Evolutionary conservation across 2,113 vertebrate species (phyloP).

Genomic region (Phylloscopus trochiloides): DNA sequence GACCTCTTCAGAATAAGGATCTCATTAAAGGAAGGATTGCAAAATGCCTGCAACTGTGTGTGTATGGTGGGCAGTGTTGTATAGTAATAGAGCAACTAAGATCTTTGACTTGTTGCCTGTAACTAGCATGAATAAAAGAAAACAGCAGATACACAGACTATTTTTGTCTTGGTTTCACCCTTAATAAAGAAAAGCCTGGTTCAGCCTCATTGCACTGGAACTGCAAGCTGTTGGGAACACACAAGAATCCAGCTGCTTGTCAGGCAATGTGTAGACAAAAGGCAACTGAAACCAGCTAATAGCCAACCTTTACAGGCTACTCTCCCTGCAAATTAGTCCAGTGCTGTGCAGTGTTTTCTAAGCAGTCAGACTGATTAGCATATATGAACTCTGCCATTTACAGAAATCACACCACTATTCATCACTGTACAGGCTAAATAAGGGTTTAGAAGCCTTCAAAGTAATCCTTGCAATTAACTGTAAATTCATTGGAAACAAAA

Average conservation of each 20-base stretch:
- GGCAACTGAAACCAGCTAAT: background rate
- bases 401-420: background rate
- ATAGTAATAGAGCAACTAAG: background rate
- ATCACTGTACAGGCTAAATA: background rate
- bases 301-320: background rate
- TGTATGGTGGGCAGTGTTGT: fast-evolving
- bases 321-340: background rate
- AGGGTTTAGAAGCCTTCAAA: background rate
- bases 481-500: constrained; percentile 11
- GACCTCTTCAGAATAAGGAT: background rate
- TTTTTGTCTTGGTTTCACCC: background rate
- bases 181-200: background rate
- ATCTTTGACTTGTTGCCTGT: background rate
- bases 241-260: background rate
- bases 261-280: background rate
- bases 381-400: background rate
- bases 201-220: background rate
- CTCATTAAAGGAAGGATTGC: background rate
- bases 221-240: background rate
- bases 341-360: background rate
- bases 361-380: background rate
- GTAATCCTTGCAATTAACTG: background rate
- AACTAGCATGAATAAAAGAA: background rate
- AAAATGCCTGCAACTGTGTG: background rate
- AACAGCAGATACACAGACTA: background rate